Base-by-base conservation (phyloP, 2,113 vertebrate genomes). In the Scopus umbretta region DNA sequence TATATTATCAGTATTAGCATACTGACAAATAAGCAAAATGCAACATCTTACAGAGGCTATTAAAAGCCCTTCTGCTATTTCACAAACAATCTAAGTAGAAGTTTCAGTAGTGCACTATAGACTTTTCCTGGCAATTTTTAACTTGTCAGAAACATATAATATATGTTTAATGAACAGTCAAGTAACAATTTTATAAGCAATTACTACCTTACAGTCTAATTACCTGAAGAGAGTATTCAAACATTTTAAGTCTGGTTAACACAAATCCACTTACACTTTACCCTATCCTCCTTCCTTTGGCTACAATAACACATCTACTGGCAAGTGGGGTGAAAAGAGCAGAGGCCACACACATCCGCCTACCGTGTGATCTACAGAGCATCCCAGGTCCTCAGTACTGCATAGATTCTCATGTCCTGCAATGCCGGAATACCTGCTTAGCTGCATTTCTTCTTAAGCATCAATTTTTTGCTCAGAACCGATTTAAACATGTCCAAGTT, bases 281-380 rank as follows among this genome's bases (percentile, higher is more conserved):
- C 3, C 20, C 47, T 23, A 5, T 9, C 63, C 67, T 82, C 12
- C n/a, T 40, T 68, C 32, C 50, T 80, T 34, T 4, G 13, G n/a
- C 10, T 20, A 14, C 30, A 73, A 1, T 5, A 36, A 50, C 32
- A 30, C 6, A n/a, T 3, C 36, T 34, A 43, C 1, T 20, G 14
- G 4, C 0, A 4, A 45, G 17, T 15, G 30, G 16, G 11, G 18
- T 0, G 2, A 29, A 9, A 59, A 52, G 14, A 3, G 3, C 75
- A 88, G 45, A 71, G 47, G 56, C 23, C 55, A 68, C 11, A 29
- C 32, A 9, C n/a, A 40, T 12, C 27, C 29, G 52, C 30, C 68
- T 9, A 2, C 18, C 0, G 7, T 1, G 0, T 7, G 5, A n/a
- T 6, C 27, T 3, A 25, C 16, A 47, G 42, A 22, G 7, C 20